Evolutionary conservation across 2,797 vertebrate species (phyloP).

Genomic region (Clamator glandarius): DNA sequence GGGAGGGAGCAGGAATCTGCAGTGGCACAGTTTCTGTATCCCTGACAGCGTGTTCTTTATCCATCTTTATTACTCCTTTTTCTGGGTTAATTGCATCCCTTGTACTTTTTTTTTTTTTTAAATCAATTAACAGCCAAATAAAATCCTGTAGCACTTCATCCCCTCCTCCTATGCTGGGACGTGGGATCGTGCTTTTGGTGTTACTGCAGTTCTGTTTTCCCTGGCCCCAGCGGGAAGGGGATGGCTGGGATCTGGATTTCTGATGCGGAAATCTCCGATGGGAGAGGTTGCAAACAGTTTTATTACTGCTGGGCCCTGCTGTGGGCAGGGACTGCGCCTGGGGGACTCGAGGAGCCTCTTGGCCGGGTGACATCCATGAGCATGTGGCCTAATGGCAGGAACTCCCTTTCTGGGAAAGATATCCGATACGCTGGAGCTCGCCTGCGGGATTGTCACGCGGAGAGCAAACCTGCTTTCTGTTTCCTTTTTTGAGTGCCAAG

Average conservation of each 20-base stretch:
- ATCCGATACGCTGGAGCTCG: background rate
- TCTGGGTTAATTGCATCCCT: background rate
- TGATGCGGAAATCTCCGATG: background rate
- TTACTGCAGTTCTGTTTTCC: background rate
- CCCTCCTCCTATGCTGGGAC: background rate
- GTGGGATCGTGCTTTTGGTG: background rate
- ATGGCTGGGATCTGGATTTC: background rate
- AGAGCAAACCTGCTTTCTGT: slow-evolving; percentile 35
- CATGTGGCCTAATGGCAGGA: background rate
- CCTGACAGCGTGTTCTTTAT: background rate
- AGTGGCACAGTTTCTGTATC: background rate
- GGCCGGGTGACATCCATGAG: background rate
- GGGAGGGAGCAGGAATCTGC: background rate
- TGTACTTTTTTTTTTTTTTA: background rate
- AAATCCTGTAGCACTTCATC: accelerated
- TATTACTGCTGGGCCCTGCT: background rate
- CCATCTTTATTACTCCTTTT: background rate
- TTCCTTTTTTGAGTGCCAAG: background rate
- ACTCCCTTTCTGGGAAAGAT: background rate
- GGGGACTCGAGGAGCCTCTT: background rate
- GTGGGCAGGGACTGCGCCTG: background rate
- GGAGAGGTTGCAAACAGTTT: background rate
- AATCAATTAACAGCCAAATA: background rate
- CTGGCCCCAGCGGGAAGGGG: background rate
- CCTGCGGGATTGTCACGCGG: background rate